phyloP scores from a whole-genome alignment of 1,140 invertebrate genomes.

The Drosophila yakuba region DNA sequence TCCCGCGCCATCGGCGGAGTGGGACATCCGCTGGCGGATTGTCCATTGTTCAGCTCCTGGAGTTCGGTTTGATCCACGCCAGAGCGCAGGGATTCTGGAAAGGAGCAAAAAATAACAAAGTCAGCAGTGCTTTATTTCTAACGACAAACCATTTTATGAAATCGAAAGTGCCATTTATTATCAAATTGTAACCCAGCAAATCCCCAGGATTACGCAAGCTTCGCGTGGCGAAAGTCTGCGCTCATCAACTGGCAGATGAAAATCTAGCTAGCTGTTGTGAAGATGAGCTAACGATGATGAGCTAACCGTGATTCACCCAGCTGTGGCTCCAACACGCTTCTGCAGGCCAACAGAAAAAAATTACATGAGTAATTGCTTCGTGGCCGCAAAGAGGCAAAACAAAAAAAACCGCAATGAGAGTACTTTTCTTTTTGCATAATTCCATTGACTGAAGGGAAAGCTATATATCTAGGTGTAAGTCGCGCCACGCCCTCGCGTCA shows the following conservation, averaged over 20 bases:
- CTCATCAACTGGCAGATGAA: slow-evolving; percentile 22
- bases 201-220: slow-evolving; percentile 3
- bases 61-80: slow-evolving; percentile 64
- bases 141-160: too few relatives aligned
- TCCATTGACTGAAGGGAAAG: slow-evolving; percentile 67
- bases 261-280: slow-evolving; percentile 24
- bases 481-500: slow-evolving; percentile 23
- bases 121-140: background rate
- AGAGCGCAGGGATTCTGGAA: slow-evolving; percentile 70
- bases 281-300: slow-evolving; percentile 50
- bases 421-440: slow-evolving; percentile 48
- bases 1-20: slow-evolving; percentile 40
- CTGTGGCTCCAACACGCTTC: slow-evolving; percentile 4
- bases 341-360: slow-evolving; percentile 8
- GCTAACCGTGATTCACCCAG: slow-evolving; percentile 45
- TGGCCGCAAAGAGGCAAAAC: slow-evolving; percentile 11
- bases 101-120: background rate
- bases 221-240: slow-evolving; percentile 29
- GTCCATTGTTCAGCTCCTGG: slow-evolving; percentile 51
- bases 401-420: slow-evolving; percentile 15
- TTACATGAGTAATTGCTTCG: slow-evolving; percentile 49
- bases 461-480: slow-evolving; percentile 24
- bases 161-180: background rate
- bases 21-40: slow-evolving; percentile 12
- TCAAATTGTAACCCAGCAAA: slow-evolving; percentile 1